Base-by-base conservation (phyloP, 2,888 invertebrate genomes). In the Steinernema carpocapsae region DNA sequence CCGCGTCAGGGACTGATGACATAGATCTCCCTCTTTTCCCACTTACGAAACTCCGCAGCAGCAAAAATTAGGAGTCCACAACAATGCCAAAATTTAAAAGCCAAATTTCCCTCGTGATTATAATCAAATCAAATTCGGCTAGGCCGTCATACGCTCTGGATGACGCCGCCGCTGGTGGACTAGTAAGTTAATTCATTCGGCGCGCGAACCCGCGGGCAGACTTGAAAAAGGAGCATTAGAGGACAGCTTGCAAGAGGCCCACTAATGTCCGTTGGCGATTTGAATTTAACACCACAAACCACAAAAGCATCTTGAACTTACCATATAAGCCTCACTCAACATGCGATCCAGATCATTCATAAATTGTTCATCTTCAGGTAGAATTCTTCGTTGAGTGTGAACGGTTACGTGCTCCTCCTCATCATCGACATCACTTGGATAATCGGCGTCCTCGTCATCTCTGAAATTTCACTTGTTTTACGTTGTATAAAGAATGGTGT, bases 361-460 rank as follows among this genome's bases (percentile, higher is more conserved):
- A 70, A 86, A 85, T 37, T 86, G 85, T 26, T 84, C 86, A 52
- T 86, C 86, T 59, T 86, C 84, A 17, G 78, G 77, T 17, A 73
- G 71, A 17, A 73, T 43, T 29, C 75, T 70, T 14, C 72, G 74
- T 32, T 77, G 72, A 6, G 72, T 77, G 46, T 76, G 76, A n/a
- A 80, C 78, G 24, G 72, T 72, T 17, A 80, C 71, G 14, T 79
- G 70, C 43, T 79, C 79, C 42, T 72, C 79, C 29, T 64, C 64
- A 19, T 77, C 79, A 14, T 75, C 75, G 42, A 64, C 74, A 14
- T 51, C 76, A 56, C 56, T 72, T 17, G 32, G 22, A 59, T 74
- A 59, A 43, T 51, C 71, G n/a, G 19, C 42, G 24, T 22, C 52
- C 56, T 71, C 73, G 32, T 52, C 24, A 76, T 64, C 64, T 17